These are phyloP conservation scores for Hermaeophaga mercurialis DNA, from an alignment of 2,888 invertebrate species.

Conservation along the genomic window DNA sequence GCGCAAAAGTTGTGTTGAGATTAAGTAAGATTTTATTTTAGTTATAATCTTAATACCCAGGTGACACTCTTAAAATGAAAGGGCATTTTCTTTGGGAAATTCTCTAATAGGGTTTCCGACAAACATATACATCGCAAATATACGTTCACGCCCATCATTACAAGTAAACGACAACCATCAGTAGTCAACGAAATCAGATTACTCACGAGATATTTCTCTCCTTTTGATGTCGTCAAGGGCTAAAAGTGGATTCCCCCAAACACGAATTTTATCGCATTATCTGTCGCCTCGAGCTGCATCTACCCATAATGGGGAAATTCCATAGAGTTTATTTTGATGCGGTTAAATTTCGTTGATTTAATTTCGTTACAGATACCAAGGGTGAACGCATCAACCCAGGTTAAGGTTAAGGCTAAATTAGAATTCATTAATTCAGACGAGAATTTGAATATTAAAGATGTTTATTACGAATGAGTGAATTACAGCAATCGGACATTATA, in stretches of 20 bases:
- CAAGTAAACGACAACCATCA: constrained; percentile 9
- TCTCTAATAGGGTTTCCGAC: too few relatives aligned
- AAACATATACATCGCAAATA: too few relatives aligned
- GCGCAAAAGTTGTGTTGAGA: too few relatives aligned
- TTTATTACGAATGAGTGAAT: too few relatives aligned
- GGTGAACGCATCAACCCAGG: background rate
- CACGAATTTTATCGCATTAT: constrained; percentile 35
- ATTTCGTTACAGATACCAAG: background rate
- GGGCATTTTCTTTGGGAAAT: too few relatives aligned
- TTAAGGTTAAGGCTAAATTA: background rate
- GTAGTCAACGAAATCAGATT: constrained; percentile 28
- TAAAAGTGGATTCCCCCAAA: constrained; percentile 31
- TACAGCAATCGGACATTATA: too few relatives aligned
- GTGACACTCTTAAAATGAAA: too few relatives aligned
- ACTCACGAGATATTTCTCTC: constrained; percentile 26
- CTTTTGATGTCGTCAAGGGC: constrained; percentile 25
- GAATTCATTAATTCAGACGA: background rate
- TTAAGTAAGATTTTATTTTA: too few relatives aligned
- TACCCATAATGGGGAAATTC: constrained; percentile 27
- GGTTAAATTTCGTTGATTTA: constrained; percentile 2
- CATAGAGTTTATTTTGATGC: constrained; percentile 23
- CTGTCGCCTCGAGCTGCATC: constrained; percentile 29
- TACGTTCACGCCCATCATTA: constrained; percentile 6
- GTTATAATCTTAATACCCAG: too few relatives aligned
- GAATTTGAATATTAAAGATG: too few relatives aligned